Evolutionary conservation across 2,888 invertebrate species (phyloP).

Genomic region (Abrostola triplasia): DNA sequence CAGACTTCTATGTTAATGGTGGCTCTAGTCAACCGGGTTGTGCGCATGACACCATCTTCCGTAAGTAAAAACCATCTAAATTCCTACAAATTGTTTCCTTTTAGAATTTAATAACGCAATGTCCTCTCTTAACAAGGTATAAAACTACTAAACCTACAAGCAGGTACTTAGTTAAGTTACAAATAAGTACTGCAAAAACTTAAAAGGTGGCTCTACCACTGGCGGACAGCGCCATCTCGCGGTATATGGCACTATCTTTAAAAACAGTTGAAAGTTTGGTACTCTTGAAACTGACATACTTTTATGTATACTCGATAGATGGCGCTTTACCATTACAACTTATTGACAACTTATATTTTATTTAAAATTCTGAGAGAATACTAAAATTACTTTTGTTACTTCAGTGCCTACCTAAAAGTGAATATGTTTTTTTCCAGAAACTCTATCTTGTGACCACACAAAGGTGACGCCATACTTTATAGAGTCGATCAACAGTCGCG

Average conservation of each 20-base stretch:
- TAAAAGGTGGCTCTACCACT: slow-evolving; percentile 19
- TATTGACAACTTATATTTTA: background rate
- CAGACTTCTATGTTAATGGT: slow-evolving; percentile 96
- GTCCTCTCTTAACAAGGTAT: background rate
- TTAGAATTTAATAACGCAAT: too few species aligned
- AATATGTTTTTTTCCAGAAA: slow-evolving; percentile 88
- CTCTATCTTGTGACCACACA: slow-evolving; percentile 95
- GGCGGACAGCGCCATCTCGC: slow-evolving; percentile 15
- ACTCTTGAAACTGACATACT: slow-evolving; percentile 4
- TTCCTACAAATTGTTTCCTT: background rate
- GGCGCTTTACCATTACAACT: slow-evolving; percentile 15
- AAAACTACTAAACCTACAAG: background rate
- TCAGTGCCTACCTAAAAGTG: too few species aligned
- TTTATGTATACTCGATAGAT: slow-evolving; percentile 24
- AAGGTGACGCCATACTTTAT: slow-evolving; percentile 97
- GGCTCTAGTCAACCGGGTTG: slow-evolving; percentile 96
- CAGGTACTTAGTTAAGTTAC: background rate
- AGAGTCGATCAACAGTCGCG: slow-evolving; percentile 93
- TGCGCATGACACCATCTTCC: slow-evolving; percentile 93
- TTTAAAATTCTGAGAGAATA: background rate
- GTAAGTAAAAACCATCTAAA: slow-evolving; percentile 83
- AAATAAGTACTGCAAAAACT: background rate
- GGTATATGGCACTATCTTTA: too few species aligned
- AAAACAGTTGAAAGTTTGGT: too few species aligned
- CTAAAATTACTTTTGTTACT: too few species aligned